A percentile compares a stretch with the other conserved stretches of the same genome.
Conservation (phyloP, 1,140 invertebrate genomes). For the Holotrichia oblita region DNA sequence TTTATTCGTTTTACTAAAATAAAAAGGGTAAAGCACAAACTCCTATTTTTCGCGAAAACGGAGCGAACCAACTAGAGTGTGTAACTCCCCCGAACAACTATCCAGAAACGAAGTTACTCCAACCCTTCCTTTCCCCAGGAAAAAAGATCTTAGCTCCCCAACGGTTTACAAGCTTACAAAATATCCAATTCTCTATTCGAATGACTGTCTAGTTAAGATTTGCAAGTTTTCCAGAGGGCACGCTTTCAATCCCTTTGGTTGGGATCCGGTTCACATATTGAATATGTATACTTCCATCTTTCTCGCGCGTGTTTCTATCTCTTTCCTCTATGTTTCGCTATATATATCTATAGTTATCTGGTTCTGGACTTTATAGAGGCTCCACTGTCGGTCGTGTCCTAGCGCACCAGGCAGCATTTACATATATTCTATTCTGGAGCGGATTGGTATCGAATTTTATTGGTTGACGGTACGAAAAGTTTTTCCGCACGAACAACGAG, state of each 20-base stretch:
- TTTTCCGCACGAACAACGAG: neutral
- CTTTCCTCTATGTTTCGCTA: neutral
- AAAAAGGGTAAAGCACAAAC: neutral
- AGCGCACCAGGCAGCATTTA: neutral
- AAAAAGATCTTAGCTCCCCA: neutral
- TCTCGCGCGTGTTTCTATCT: neutral
- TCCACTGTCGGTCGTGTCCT: neutral
- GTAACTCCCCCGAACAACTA: neutral
- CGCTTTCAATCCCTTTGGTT: neutral
- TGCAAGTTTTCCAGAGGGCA: slow-evolving; percentile 6
- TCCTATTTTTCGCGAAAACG: slow-evolving; percentile 2
- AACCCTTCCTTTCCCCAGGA: neutral
- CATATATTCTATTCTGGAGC: neutral
- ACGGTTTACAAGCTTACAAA: slow-evolving; percentile 13
- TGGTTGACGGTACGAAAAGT: neutral
- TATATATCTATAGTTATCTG: neutral
- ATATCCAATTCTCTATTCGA: slow-evolving; percentile 12
- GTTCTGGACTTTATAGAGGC: neutral
- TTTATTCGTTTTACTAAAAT: neutral
- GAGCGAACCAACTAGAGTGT: neutral
- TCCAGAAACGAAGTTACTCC: neutral
- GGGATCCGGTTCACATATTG: neutral
- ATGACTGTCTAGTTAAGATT: slow-evolving; percentile 20
- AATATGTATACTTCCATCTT: neutral
- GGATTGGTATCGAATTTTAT: slow-evolving; percentile 2